Evolutionary conservation across 2,888 invertebrate genomes (phyloP).

Genomic region (Paralinhomoeus sp.): DNA sequence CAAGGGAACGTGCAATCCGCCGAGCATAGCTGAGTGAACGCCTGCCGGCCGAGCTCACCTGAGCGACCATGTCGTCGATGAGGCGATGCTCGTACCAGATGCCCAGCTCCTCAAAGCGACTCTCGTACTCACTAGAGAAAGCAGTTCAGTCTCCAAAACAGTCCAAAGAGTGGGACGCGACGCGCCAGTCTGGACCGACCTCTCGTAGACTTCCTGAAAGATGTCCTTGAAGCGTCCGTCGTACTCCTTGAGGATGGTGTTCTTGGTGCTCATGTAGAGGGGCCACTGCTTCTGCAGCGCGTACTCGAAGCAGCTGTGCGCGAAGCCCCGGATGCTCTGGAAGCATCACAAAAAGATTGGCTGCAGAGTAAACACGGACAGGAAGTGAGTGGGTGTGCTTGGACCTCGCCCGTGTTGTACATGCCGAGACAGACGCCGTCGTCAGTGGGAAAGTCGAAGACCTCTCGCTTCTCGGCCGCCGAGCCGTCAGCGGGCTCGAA

Average conservation of each 20-base stretch:
- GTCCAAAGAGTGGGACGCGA: slow-evolving; percentile 17
- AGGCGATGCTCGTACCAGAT: slow-evolving; percentile 76
- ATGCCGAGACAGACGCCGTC: slow-evolving; percentile 58
- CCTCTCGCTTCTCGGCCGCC: slow-evolving; percentile 30
- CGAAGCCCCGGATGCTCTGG: slow-evolving; percentile 51
- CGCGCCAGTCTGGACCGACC: too few relatives aligned
- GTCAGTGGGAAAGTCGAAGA: slow-evolving; percentile 47
- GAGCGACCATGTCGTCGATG: slow-evolving; percentile 67
- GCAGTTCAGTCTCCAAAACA: neutral
- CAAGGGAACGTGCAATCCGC: too few relatives aligned
- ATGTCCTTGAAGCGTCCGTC: slow-evolving; percentile 74
- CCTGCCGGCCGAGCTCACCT: neutral
- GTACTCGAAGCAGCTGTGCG: slow-evolving; percentile 64
- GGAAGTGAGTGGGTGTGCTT: too few relatives aligned
- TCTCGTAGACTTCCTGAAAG: slow-evolving; percentile 62
- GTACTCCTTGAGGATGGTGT: slow-evolving; percentile 64
- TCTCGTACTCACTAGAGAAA: slow-evolving; percentile 38
- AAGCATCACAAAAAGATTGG: too few relatives aligned
- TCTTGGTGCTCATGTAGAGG: slow-evolving; percentile 51
- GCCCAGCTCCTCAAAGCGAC: slow-evolving; percentile 46
- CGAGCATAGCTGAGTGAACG: too few relatives aligned
- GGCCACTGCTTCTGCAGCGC: slow-evolving; percentile 63
- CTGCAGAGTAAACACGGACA: too few relatives aligned
- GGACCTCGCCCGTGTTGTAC: slow-evolving; percentile 68
- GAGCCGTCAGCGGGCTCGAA: slow-evolving; percentile 38